Evolutionary conservation across 2,888 invertebrate genomes (phyloP).

Genomic region (Dynastes tityus): DNA sequence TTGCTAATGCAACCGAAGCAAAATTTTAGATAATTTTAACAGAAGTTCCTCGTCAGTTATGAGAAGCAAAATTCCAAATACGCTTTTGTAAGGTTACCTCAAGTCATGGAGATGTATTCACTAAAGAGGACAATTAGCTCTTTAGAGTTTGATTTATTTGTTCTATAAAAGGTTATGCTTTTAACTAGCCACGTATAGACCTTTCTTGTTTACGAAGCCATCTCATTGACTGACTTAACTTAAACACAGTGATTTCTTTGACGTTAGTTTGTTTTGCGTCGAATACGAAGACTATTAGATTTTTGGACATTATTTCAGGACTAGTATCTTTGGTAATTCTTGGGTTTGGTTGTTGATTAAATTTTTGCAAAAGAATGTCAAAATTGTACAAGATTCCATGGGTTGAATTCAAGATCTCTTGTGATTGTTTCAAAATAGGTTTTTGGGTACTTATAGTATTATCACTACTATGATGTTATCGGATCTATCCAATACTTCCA

Average conservation of each 20-base stretch:
- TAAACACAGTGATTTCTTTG: conserved; percentile 45
- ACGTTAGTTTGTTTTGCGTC: conserved; percentile 45
- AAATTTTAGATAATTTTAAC: conserved; percentile 73
- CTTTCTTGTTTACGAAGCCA: conserved; percentile 36
- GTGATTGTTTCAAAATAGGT: conserved; percentile 55
- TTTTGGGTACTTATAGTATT: conserved; percentile 54
- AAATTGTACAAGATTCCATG: conserved; percentile 59
- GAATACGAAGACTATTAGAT: conserved; percentile 49
- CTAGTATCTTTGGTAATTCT: neutral
- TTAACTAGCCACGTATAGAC: conserved; percentile 42
- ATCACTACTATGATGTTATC: conserved; percentile 53
- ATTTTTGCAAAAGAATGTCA: conserved; percentile 55
- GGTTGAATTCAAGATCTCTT: conserved; percentile 56
- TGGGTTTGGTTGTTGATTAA: conserved; percentile 26
- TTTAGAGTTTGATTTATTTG: conserved; percentile 51
- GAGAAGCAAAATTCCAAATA: conserved; percentile 76
- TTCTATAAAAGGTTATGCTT: conserved; percentile 53
- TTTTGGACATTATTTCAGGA: conserved; percentile 45
- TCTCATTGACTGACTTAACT: conserved; percentile 1
- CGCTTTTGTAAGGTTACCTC: conserved; percentile 66
- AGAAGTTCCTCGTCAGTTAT: conserved; percentile 71
- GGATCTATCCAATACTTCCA: conserved; percentile 52
- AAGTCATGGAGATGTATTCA: conserved; percentile 29
- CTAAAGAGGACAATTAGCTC: conserved; percentile 57
- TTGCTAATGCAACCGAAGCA: conserved; percentile 64